These are phyloP conservation scores for Brachionus plicatilis DNA, from an alignment of 1,140 invertebrate species.

Conservation along the genomic window DNA sequence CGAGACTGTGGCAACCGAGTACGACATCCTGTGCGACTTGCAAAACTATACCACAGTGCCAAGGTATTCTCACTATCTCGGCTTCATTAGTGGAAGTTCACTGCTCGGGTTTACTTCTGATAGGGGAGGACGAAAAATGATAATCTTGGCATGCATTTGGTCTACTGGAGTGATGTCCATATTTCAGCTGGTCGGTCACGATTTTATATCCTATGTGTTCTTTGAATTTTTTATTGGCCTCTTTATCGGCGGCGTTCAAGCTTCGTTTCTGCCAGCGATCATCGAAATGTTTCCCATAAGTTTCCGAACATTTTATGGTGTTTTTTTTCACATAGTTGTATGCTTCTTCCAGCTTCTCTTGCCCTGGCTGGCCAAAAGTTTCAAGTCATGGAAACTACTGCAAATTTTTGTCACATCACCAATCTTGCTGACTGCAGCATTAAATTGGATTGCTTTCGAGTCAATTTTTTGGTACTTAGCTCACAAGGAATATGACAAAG, in stretches of 20 bases:
- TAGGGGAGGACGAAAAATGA: conserved; percentile 36
- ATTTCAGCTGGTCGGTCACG: conserved; percentile 40
- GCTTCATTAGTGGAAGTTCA: not conserved
- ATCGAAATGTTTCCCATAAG: conserved; percentile 40
- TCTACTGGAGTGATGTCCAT: conserved; percentile 1
- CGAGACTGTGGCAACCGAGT: not conserved
- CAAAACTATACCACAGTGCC: not conserved
- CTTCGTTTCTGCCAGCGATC: not conserved
- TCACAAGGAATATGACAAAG: conserved; percentile 29
- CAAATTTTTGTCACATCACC: conserved; percentile 16
- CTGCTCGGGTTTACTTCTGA: conserved; percentile 26
- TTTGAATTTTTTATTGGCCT: conserved; percentile 39
- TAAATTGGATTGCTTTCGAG: conserved; percentile 28
- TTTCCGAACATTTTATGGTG: conserved; percentile 26
- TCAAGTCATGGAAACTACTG: conserved; percentile 26
- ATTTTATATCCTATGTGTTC: conserved; percentile 35
- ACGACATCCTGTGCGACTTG: conserved; percentile 7
- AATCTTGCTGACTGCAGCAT: conserved; percentile 7
- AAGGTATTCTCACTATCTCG: not conserved
- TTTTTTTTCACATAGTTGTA: not conserved
- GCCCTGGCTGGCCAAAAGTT: not conserved
- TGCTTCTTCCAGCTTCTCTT: conserved; percentile 22
- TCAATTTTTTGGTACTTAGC: conserved; percentile 39
- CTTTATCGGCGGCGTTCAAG: conserved; percentile 18
- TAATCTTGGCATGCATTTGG: conserved; percentile 18